Percentiles rank a stretch among this genome's conserved stretches.
These are phyloP conservation scores for Periplaneta americana DNA, from an alignment of 1,140 invertebrate genomes.

Conservation along the genomic window DNA sequence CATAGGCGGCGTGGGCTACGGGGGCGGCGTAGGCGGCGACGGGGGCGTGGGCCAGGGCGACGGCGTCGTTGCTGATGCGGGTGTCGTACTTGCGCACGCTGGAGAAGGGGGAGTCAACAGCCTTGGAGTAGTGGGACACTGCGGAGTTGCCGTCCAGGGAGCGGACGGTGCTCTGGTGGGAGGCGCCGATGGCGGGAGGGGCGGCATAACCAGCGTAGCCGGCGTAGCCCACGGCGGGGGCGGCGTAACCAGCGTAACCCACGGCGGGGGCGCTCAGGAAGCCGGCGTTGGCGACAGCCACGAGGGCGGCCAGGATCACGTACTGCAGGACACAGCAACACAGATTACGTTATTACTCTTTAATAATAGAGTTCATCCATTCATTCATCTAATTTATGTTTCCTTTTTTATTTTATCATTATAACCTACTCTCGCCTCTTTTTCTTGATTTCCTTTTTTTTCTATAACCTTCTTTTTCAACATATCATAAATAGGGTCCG, in stretches of 20 bases:
- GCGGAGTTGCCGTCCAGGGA: constrained; percentile 21
- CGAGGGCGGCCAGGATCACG: constrained; percentile 37
- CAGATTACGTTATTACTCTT: too few relatives aligned
- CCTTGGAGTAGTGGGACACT: constrained; percentile 22
- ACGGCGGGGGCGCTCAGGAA: constrained; percentile 25
- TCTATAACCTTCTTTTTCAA: too few relatives aligned
- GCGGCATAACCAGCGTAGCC: constrained; percentile 5
- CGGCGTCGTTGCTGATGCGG: constrained; percentile 27
- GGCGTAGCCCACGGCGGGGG: constrained; percentile 8
- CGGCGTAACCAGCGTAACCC: constrained; percentile 4
- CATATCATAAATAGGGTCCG: too few relatives aligned
- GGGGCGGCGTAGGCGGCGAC: constrained; percentile 20
- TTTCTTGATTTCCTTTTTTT: too few relatives aligned
- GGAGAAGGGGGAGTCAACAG: constrained; percentile 26
- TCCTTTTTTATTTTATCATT: too few relatives aligned
- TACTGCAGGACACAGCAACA: too few relatives aligned
- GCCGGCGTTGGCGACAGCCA: constrained; percentile 37
- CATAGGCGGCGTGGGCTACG: constrained; percentile 5
- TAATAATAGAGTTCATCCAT: too few relatives aligned
- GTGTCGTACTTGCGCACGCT: constrained; percentile 25
- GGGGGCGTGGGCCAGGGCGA: constrained; percentile 32
- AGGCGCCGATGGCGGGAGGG: constrained; percentile 20
- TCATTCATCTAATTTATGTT: too few relatives aligned
- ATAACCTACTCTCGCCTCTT: too few relatives aligned
- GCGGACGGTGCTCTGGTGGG: constrained; percentile 20